Percentiles rank a stretch among this genome's conserved stretches.
Evolutionary conservation across 1,140 invertebrate genomes (phyloP).

Genomic region (Cecropterus lyciades): DNA sequence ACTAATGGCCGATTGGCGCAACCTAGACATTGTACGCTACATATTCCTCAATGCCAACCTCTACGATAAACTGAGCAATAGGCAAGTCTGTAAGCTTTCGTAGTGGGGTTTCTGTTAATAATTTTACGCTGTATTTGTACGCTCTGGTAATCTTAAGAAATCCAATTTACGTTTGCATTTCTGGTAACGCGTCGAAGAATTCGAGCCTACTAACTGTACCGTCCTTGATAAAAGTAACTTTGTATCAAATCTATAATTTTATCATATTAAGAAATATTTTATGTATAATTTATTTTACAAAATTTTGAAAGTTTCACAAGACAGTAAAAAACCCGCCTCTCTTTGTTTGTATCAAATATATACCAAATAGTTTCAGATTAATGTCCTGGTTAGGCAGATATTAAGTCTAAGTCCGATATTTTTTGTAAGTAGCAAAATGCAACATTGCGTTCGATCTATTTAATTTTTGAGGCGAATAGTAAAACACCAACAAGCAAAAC

Average conservation of each 20-base stretch:
- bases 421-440: too few relatives aligned
- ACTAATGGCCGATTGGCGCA: conserved; percentile 35
- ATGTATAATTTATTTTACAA: not conserved
- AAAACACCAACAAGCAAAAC: conserved; percentile 14
- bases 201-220: not conserved
- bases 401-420: too few relatives aligned
- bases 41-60: conserved; percentile 36
- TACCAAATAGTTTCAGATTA: too few relatives aligned
- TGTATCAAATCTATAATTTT: not conserved
- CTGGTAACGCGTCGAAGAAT: not conserved
- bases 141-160: conserved; percentile 5
- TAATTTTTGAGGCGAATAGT: not conserved
- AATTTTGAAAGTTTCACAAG: too few relatives aligned
- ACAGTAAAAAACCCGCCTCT: too few relatives aligned
- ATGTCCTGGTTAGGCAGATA: too few relatives aligned
- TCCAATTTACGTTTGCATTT: conserved; percentile 2
- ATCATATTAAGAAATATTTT: not conserved
- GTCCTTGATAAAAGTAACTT: too few relatives aligned
- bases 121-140: not conserved
- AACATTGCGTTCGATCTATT: not conserved
- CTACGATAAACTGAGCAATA: conserved; percentile 28
- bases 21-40: conserved; percentile 37
- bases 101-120: conserved; percentile 11
- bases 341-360: too few relatives aligned
- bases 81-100: conserved; percentile 21